phyloP scores from a whole-genome alignment of 2,797 vertebrate species.

The Sylvilagus floridanus region DNA sequence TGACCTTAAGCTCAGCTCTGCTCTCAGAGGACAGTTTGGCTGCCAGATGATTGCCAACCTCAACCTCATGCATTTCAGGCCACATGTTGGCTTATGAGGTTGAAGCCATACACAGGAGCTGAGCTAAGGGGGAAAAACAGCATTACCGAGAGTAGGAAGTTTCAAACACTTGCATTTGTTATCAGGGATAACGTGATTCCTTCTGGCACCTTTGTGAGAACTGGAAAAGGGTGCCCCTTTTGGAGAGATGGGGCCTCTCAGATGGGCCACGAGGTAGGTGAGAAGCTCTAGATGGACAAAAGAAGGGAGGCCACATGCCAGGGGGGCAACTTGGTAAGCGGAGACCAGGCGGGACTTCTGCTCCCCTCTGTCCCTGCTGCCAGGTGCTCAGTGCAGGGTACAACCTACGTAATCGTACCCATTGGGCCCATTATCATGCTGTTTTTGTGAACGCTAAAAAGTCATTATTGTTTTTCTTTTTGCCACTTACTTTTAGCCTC shows the following conservation, averaged over 20 bases:
- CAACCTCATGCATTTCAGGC: not conserved
- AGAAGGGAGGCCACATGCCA: not conserved
- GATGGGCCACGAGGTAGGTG: not conserved
- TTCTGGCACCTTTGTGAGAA: not conserved
- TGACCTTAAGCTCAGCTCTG: not conserved
- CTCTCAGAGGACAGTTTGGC: not conserved
- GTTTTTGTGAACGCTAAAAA: not conserved
- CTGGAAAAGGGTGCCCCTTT: not conserved
- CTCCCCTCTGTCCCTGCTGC: not conserved
- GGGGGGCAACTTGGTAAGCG: not conserved
- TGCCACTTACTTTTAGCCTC: slow-evolving; percentile 89
- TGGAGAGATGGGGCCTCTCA: not conserved
- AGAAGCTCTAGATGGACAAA: not conserved
- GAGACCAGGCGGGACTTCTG: not conserved
- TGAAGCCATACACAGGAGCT: not conserved
- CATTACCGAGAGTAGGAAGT: not conserved
- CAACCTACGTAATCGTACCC: fast-evolving
- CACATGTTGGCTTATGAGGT: not conserved
- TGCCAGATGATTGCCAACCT: not conserved
- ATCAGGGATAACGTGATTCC: not conserved
- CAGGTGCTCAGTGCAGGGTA: not conserved
- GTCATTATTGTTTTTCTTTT: not conserved
- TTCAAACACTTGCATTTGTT: not conserved
- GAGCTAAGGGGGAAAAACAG: not conserved
- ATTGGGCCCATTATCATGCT: not conserved